Percentiles rank a stretch among this genome's conserved stretches.
Conservation (phyloP, 2,113 vertebrate species). For the Thinocorus orbignyianus region DNA sequence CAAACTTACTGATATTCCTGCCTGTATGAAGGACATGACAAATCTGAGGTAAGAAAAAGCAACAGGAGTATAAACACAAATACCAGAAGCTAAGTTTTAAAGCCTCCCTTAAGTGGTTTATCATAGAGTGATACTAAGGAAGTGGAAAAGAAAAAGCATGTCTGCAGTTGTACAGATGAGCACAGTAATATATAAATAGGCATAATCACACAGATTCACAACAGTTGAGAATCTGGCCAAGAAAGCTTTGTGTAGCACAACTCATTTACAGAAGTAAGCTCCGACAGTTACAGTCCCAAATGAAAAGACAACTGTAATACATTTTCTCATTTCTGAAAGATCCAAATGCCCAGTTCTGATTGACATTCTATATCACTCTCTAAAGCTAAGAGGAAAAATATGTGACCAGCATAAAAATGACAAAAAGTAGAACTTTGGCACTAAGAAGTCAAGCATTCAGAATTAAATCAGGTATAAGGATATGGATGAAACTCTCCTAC, state of each 20-base stretch:
- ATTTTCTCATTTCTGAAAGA: background rate
- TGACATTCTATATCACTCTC: background rate
- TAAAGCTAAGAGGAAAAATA: background rate
- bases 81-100: background rate
- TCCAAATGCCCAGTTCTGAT: background rate
- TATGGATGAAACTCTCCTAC: background rate
- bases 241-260: background rate
- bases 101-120: background rate
- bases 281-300: background rate
- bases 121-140: background rate
- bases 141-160: background rate
- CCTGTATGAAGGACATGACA: constrained; percentile 86
- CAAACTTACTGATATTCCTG: constrained; percentile 85
- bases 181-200: background rate
- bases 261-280: background rate
- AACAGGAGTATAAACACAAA: background rate
- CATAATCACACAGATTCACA: background rate
- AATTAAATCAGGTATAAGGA: background rate
- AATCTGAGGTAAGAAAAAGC: constrained; percentile 81
- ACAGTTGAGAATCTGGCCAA: background rate
- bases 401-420: background rate
- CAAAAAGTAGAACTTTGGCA: background rate
- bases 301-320: background rate
- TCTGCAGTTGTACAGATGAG: background rate
- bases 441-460: background rate